phyloP scores from a whole-genome alignment of 2,888 invertebrate genomes.

The Cosmia trapezina region DNA sequence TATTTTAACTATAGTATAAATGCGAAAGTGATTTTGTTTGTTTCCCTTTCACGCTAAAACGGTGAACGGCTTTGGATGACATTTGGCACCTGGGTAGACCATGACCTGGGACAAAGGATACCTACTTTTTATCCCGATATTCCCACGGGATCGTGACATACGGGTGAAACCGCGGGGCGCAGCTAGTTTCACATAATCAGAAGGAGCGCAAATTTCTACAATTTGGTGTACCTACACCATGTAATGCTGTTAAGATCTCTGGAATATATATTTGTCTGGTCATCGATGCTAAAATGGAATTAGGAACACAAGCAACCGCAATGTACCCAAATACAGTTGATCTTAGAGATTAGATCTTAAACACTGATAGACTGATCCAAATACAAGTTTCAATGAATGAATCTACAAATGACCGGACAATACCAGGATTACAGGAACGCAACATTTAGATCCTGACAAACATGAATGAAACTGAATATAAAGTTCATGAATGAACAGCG shows the following conservation, averaged over 20 bases:
- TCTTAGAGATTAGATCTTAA: conserved; percentile 44
- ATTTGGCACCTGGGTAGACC: too few relatives aligned
- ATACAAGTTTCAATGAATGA: conserved; percentile 72
- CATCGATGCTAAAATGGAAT: neutral
- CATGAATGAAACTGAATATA: conserved; percentile 77
- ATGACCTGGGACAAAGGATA: too few relatives aligned
- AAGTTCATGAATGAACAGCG: conserved; percentile 63
- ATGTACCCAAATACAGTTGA: conserved; percentile 11
- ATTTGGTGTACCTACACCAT: neutral
- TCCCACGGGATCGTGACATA: too few relatives aligned
- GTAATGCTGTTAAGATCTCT: neutral
- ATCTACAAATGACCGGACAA: conserved; percentile 66
- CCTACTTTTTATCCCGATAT: too few relatives aligned
- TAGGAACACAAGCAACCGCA: conserved; percentile 11
- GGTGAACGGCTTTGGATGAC: too few relatives aligned
- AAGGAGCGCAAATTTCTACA: neutral
- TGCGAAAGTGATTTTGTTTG: too few relatives aligned
- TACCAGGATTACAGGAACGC: conserved; percentile 68
- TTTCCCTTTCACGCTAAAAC: too few relatives aligned
- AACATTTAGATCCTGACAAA: conserved; percentile 66
- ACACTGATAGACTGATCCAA: conserved; percentile 57
- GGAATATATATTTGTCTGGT: neutral
- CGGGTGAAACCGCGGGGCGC: too few relatives aligned
- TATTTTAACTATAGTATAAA: too few relatives aligned
- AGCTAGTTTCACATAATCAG: too few relatives aligned